phyloP scores from a whole-genome alignment of 2,797 vertebrate genomes.

The Darevskia nairensis region DNA sequence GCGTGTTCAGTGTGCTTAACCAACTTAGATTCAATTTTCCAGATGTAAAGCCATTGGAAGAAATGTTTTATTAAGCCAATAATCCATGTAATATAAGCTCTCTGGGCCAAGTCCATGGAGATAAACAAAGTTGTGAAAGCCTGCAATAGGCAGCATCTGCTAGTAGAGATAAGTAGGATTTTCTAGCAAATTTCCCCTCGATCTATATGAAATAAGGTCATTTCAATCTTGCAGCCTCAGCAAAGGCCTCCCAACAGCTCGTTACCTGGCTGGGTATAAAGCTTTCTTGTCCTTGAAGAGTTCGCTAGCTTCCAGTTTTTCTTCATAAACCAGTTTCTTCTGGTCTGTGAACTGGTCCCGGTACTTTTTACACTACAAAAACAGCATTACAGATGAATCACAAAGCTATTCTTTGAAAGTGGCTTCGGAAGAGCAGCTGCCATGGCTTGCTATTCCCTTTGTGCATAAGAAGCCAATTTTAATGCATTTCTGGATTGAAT shows the following conservation, averaged over 20 bases:
- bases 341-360: slow-evolving; percentile 94
- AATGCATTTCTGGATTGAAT: slow-evolving; percentile 55
- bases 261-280: slow-evolving; percentile 95
- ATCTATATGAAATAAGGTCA: neutral
- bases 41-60: slow-evolving; percentile 2
- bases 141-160: neutral
- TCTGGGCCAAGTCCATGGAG: neutral
- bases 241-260: slow-evolving; percentile 4
- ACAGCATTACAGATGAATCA: slow-evolving; percentile 46
- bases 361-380: slow-evolving; percentile 94
- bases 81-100: neutral
- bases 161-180: neutral
- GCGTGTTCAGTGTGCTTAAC: neutral
- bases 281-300: slow-evolving; percentile 98
- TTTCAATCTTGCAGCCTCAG: neutral
- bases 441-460: slow-evolving; percentile 37
- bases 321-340: slow-evolving; percentile 92
- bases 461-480: slow-evolving; percentile 63
- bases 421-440: slow-evolving; percentile 18
- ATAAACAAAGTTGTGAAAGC: neutral
- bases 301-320: slow-evolving; percentile 97
- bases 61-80: neutral
- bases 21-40: neutral
- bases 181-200: neutral
- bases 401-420: slow-evolving; percentile 48